phyloP scores from a whole-genome alignment of 2,113 vertebrate genomes.

The Carassius auratus region DNA sequence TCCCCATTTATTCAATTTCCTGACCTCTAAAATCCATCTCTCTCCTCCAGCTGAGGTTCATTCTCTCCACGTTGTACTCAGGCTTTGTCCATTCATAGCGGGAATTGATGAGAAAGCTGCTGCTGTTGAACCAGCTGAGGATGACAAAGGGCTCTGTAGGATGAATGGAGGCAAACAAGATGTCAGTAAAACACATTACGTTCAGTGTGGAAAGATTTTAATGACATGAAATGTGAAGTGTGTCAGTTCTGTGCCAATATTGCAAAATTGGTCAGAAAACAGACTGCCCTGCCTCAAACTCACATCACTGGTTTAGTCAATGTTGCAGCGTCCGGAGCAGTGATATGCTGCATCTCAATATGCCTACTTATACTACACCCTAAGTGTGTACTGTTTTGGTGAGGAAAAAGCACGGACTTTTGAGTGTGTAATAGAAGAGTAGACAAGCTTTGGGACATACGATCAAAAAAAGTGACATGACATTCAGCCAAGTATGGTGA shows the following conservation, averaged over 20 bases:
- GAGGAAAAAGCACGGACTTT: too few relatives aligned
- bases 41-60: background rate
- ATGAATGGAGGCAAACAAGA: conserved; percentile 16
- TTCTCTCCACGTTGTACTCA: background rate
- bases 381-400: too few relatives aligned
- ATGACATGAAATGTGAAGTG: background rate
- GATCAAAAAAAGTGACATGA: too few relatives aligned
- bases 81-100: background rate
- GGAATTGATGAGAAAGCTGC: conserved; percentile 30
- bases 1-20: conserved; percentile 31
- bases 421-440: too few relatives aligned
- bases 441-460: too few relatives aligned
- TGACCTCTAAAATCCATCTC: conserved; percentile 31
- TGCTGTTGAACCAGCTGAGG: conserved; percentile 20
- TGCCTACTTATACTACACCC: too few relatives aligned
- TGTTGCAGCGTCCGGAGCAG: background rate
- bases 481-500: too few relatives aligned
- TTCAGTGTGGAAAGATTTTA: background rate
- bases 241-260: background rate
- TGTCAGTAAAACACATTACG: background rate
- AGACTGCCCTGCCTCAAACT: too few relatives aligned
- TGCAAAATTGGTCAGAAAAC: too few relatives aligned
- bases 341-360: too few relatives aligned
- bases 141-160: conserved; percentile 28
- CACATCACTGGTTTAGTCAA: too few relatives aligned